Base-by-base conservation (phyloP, 2,888 invertebrate genomes). In the Eristalinus aeneus region DNA sequence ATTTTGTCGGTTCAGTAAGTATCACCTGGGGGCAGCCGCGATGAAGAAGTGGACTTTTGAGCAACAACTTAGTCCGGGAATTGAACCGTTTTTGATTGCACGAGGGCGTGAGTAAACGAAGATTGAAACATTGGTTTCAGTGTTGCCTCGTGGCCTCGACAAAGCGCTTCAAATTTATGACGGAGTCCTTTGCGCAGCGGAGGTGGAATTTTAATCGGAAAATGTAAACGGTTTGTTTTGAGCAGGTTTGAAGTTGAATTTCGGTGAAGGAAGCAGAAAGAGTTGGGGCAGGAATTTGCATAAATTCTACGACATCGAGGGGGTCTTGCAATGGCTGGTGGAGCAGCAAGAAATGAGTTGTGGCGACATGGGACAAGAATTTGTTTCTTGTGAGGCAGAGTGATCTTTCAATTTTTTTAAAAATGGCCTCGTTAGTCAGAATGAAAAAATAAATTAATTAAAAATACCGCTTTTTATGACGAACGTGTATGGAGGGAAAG, bases 21-120 rank as follows among this genome's bases (percentile, higher is more conserved):
- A 86, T 86, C 82, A 86, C 86, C 82, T 74, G 71, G 46, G 74
- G 86, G 82, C 77, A 77, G 53, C 72, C 81, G 54, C 61, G 46
- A n/a, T 16, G 69, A 77, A 86, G 77, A 81, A 86, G 86, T 82
- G 82, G 86, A 73, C 82, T 82, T 74, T 86, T 86, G 82, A 77
- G 65, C 77, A 82, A 86, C 74, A 82, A 86, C 77, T 82, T 81
- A 74, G 86, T 61, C 65, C 86, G 71, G 71, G 82, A 77, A 78
- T 81, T 86, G 86, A 86, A 86, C 86, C 82, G 86, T 86, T 86
- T 86, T 78, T 86, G 86, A 86, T 86, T 86, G 71, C 77, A 77
- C 74, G 77, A 74, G 74, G 85, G 81, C 81, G 73, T 81, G 81
- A 77, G 77, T 71, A 56, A 71, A 71, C n/a, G 54, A 16, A 74